Conservation (phyloP, 1,140 invertebrate species). For the Sarcophaga bullata region DNA sequence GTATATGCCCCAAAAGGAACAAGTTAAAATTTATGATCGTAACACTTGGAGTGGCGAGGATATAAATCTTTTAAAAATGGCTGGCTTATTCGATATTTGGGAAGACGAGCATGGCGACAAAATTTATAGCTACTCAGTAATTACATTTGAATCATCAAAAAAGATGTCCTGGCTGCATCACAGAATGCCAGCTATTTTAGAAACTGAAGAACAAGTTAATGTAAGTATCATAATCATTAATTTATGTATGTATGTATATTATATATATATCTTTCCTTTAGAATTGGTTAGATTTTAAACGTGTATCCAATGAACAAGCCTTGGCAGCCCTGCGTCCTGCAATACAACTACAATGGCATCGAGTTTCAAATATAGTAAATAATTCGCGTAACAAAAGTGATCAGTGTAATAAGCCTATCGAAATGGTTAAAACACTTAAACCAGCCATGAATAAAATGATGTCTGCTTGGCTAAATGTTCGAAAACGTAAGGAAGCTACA, state of each 20-base stretch:
- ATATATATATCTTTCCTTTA: slow-evolving; percentile 57
- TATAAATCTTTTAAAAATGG: slow-evolving; percentile 78
- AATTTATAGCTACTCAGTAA: slow-evolving; percentile 80
- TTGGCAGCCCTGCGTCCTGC: slow-evolving; percentile 69
- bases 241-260: neutral
- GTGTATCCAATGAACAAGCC: slow-evolving; percentile 70
- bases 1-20: slow-evolving; percentile 71
- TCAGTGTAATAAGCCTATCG: slow-evolving; percentile 73
- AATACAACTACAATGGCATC: slow-evolving; percentile 72
- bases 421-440: slow-evolving; percentile 50
- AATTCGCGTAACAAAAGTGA: slow-evolving; percentile 76
- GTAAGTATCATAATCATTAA: slow-evolving; percentile 64
- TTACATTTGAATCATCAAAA: slow-evolving; percentile 80
- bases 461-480: slow-evolving; percentile 54
- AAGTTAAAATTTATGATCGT: slow-evolving; percentile 70
- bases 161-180: slow-evolving; percentile 80
- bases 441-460: slow-evolving; percentile 53
- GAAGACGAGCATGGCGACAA: slow-evolving; percentile 70
- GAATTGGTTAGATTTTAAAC: slow-evolving; percentile 77
- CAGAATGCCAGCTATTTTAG: slow-evolving; percentile 81
- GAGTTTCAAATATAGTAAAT: slow-evolving; percentile 78
- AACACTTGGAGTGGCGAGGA: slow-evolving; percentile 69
- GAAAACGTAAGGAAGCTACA: slow-evolving; percentile 49
- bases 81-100: slow-evolving; percentile 81
- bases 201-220: slow-evolving; percentile 74